phyloP scores from a whole-genome alignment of 1,140 invertebrate species.

The Psilanteris sp. region DNA sequence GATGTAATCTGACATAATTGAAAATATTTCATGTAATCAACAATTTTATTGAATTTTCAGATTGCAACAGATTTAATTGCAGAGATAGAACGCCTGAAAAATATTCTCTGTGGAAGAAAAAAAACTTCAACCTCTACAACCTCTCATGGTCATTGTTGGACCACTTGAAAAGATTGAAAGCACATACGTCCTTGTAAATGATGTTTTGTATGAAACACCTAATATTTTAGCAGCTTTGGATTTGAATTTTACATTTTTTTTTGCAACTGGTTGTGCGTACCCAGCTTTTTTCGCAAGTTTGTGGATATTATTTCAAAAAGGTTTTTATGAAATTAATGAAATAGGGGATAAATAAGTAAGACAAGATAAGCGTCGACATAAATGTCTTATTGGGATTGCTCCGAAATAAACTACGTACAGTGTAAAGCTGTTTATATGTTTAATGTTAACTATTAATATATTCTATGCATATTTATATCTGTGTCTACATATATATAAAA shows the following conservation, averaged over 20 bases:
- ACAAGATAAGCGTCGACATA: neutral
- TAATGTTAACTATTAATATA: no score
- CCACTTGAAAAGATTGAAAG: neutral
- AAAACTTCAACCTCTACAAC: slow-evolving; percentile 33
- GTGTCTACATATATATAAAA: no score
- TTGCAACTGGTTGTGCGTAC: slow-evolving; percentile 8
- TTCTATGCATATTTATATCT: no score
- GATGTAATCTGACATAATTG: no score
- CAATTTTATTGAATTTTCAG: slow-evolving; percentile 10
- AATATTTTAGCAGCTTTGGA: slow-evolving; percentile 2
- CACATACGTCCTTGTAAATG: slow-evolving; percentile 20
- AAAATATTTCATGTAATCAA: no score
- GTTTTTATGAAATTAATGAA: slow-evolving; percentile 7
- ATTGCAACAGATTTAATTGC: slow-evolving; percentile 1
- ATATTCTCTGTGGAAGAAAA: neutral
- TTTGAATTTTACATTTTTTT: slow-evolving; percentile 29
- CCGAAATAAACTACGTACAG: no score
- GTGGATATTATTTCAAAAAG: slow-evolving; percentile 1
- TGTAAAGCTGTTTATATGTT: no score
- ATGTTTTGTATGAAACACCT: slow-evolving; percentile 5
- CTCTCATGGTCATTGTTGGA: slow-evolving; percentile 10
- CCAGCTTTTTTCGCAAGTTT: slow-evolving; percentile 1
- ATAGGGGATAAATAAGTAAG: neutral
- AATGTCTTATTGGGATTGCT: neutral
- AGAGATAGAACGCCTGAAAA: neutral